Evolutionary conservation across 2,113 vertebrate species (phyloP), one percentile per base, ranked within the genome.

Genomic region (Chrysochloris asiatica): DNA sequence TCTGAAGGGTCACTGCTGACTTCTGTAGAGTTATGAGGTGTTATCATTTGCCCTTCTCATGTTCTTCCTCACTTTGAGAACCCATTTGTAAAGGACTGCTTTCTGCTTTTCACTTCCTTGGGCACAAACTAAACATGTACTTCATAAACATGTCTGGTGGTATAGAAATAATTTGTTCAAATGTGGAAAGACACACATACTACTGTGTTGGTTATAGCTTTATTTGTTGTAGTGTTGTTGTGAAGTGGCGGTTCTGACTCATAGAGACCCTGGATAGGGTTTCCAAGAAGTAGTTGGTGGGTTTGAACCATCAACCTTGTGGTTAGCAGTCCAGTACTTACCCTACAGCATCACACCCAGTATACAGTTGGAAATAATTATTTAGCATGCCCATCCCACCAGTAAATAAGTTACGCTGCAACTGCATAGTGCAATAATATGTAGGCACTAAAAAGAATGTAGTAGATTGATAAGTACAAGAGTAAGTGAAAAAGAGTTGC

Each of bases 31-130:
- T n/a, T n/a, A n/a, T n/a, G n/a, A 0, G 59, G 9, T 56, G 8
- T 56, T 10, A 21, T 6, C 11, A 19, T n/a, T 8, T 36, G 4
- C 36, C 41, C 59, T 67, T 67, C n/a, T 47, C 21, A 21, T 43
- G 28, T 72, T 19, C 54, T 19, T 19, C 14, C 7, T 73, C 0
- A 2, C 36, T 19, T 91, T 19, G 52, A 30, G 47, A 38, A 75
- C 36, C n/a, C n/a, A 43, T 63, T 92, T 59, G 41, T 26, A 56
- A 77, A 90, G 86, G 61, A 73, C 48, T 21, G 8, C 48, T 73
- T 72, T 28, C 48, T 84, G 17, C 0, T 26, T 93, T 95, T 73
- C 8, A 1, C 82, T 87, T 92, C 47, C n/a, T 87, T 43, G n/a
- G 36, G 13, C 54, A 13, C 47, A n/a, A 24, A 38, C 43, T 6